Evolutionary conservation across 1,140 invertebrate species (phyloP).

Genomic region (Elymnias hypermnestra): DNA sequence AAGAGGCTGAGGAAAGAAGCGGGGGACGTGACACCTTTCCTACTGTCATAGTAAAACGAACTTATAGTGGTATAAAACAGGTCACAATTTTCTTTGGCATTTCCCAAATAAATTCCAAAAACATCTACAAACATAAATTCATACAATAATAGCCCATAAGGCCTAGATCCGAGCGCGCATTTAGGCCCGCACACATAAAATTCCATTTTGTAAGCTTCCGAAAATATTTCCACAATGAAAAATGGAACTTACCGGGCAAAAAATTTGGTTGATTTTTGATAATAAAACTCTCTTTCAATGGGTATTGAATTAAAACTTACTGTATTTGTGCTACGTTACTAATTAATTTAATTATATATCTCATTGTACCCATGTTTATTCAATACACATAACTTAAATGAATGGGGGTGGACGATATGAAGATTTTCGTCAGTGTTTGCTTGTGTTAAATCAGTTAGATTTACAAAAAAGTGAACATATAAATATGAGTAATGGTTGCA

Average conservation of each 20-base stretch:
- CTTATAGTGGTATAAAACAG: conserved; percentile 21
- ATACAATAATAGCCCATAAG: conserved; percentile 40
- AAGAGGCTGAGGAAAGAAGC: conserved; percentile 46
- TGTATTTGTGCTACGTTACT: conserved; percentile 63
- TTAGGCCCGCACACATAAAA: conserved; percentile 29
- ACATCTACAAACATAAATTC: conserved; percentile 41
- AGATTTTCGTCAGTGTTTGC: conserved; percentile 13
- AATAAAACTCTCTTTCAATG: conserved; percentile 42
- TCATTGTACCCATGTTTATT: conserved; percentile 63
- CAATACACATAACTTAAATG: conserved; percentile 41
- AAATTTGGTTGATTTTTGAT: conserved; percentile 48
- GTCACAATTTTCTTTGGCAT: conserved; percentile 31
- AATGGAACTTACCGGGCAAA: conserved; percentile 47
- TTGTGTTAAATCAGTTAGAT: no score
- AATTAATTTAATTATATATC: conserved; percentile 74
- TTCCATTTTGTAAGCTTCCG: conserved; percentile 64
- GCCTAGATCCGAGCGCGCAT: conserved; percentile 30
- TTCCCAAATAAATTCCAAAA: conserved; percentile 52
- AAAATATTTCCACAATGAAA: conserved; percentile 56
- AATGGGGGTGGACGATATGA: conserved; percentile 18
- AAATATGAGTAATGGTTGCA: no score
- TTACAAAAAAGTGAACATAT: no score
- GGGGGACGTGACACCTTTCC: conserved; percentile 28
- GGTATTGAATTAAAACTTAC: conserved; percentile 73
- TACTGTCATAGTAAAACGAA: conserved; percentile 23